Base-by-base conservation (phyloP, 2,113 vertebrate species). In the Upupa epops region DNA sequence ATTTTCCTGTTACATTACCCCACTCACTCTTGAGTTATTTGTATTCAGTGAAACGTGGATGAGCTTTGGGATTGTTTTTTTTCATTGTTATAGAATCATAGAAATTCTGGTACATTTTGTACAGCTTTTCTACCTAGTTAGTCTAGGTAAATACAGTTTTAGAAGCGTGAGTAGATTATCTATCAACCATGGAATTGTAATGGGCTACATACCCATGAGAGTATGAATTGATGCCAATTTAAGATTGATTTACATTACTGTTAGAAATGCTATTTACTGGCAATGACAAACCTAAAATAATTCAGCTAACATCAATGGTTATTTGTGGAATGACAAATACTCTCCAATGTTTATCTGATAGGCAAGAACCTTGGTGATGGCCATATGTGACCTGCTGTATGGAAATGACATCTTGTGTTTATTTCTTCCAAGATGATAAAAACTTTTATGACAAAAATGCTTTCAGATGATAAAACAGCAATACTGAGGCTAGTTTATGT, bases 381-480 rank as follows among this genome's bases (percentile, higher is more conserved):
- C 69, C 65, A 51, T 89, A 60, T 59, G 45, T 94, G 89, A 94
- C 78, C 56, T 78, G 83, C 48, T 55, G 85, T 88, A 60, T 63
- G 71, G 46, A 66, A 60, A 76, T 52, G 22, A 60, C 20, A 34
- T 54, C 12, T 34, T 80, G 59, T 14, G 84, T 92, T 40, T 91
- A 56, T 42, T 81, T 83, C 81, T 94, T 85, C 76, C 81, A 76
- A 84, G 54, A 87, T 86, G 75, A 60, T 79, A 82, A 90, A 54
- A 65, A 73, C 19, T 37, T 26, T 73, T 14, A 34, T 75, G 89
- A 74, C 77, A 93, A 92, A 94, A 96, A 84, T 13, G 31, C 32
- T 90, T 71, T 60, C 45, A 86, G 63, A 65, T 79, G 75, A 75
- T n/a, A 89, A 88, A 87, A 45, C 70, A 40, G 24, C 17, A 56